Percentiles rank a stretch among this genome's conserved stretches.
phyloP scores from a whole-genome alignment of 1,140 invertebrate genomes.

The Temnothorax longispinosus region DNA sequence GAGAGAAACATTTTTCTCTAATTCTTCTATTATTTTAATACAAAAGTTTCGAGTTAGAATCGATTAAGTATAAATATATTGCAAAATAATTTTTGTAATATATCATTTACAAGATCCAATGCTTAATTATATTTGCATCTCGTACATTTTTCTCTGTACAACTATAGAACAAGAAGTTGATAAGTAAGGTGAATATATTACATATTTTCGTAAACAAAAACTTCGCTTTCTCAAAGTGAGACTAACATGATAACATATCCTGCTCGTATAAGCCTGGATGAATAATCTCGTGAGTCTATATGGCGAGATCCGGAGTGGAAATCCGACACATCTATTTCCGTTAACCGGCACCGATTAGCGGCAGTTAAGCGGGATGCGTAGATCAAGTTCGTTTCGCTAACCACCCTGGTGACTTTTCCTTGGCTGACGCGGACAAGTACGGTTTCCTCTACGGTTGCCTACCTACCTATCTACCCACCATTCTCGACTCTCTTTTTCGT shows the following conservation, averaged over 20 bases:
- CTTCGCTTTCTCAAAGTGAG: background rate
- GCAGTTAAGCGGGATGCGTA: constrained; percentile 7
- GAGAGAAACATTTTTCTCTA: background rate
- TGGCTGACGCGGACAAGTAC: background rate
- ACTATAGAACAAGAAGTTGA: too few relatives aligned
- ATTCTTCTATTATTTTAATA: background rate
- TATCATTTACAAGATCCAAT: background rate
- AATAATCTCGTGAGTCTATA: background rate
- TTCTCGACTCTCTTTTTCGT: constrained; percentile 4
- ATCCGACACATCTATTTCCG: constrained; percentile 15
- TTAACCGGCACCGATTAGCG: constrained; percentile 41
- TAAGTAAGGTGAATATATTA: too few relatives aligned
- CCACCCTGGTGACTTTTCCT: constrained; percentile 52
- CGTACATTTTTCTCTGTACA: too few relatives aligned
- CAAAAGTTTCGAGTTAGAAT: background rate
- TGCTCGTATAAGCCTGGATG: background rate
- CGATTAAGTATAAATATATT: background rate
- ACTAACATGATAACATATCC: background rate
- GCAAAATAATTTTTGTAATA: background rate
- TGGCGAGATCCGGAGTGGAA: constrained; percentile 10
- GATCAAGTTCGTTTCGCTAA: constrained; percentile 33
- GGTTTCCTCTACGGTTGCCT: constrained; percentile 19
- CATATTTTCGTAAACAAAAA: background rate
- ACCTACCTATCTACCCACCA: constrained; percentile 15
- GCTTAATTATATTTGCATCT: background rate